These are phyloP conservation scores for Fragum fragum DNA, from an alignment of 2,888 invertebrate species.

Conservation along the genomic window DNA sequence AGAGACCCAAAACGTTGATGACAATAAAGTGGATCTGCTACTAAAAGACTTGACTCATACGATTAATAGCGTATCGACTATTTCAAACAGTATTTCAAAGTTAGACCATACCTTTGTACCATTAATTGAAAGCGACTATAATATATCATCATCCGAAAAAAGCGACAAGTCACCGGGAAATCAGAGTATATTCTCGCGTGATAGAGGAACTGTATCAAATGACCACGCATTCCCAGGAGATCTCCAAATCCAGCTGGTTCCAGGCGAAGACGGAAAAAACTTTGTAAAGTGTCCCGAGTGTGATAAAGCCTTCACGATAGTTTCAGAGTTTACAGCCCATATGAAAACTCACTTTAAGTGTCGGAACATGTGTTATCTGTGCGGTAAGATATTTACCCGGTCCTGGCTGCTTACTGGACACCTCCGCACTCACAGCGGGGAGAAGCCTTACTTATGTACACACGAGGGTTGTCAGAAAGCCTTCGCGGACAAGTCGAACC, in stretches of 20 bases:
- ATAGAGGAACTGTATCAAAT: not conserved
- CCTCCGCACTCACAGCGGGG: constrained; percentile 85
- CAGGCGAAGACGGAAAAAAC: constrained; percentile 22
- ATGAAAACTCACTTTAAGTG: constrained; percentile 74
- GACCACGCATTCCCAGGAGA: not conserved
- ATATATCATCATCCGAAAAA: not conserved
- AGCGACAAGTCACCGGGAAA: not conserved
- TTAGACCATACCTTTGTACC: not conserved
- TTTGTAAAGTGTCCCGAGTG: constrained; percentile 78
- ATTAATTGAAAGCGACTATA: not conserved
- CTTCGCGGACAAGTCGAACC: constrained; percentile 86
- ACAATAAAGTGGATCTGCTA: not conserved
- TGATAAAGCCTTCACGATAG: constrained; percentile 72
- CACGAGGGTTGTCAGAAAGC: constrained; percentile 82
- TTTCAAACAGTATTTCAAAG: not conserved
- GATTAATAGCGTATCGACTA: not conserved
- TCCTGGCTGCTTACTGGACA: constrained; percentile 86
- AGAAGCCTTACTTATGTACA: constrained; percentile 83
- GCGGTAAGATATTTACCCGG: constrained; percentile 84
- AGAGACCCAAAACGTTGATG: not conserved
- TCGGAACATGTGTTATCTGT: constrained; percentile 82
- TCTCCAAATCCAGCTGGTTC: constrained; percentile 18
- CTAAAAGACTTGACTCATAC: not conserved
- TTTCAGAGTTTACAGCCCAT: constrained; percentile 76
- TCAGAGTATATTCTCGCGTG: not conserved